Evolutionary conservation across 1,140 invertebrate genomes (phyloP).

Genomic region (Druon quercuslanigerum): DNA sequence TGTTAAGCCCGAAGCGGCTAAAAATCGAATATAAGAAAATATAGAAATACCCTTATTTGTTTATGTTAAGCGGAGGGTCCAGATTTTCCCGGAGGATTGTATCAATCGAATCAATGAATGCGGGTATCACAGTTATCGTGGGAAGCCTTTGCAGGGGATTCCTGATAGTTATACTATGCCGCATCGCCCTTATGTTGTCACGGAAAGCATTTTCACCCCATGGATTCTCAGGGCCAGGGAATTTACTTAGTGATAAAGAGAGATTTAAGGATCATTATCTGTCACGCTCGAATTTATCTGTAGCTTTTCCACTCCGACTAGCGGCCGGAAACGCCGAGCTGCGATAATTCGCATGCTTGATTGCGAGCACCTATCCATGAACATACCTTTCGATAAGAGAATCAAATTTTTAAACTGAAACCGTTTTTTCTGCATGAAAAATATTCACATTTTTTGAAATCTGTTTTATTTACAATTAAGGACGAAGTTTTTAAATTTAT

Average conservation of each 20-base stretch:
- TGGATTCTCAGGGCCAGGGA: slow-evolving; percentile 39
- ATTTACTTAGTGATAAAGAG: slow-evolving; percentile 65
- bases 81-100: slow-evolving; percentile 14
- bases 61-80: not conserved
- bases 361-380: slow-evolving; percentile 34
- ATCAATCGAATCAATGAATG: slow-evolving; percentile 7
- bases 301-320: slow-evolving; percentile 41
- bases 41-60: not conserved
- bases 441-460: too few species aligned
- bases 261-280: slow-evolving; percentile 63
- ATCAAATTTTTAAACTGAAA: not conserved
- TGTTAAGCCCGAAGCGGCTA: too few species aligned
- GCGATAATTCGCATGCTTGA: slow-evolving; percentile 49
- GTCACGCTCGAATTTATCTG: slow-evolving; percentile 55
- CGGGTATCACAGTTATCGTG: slow-evolving; percentile 34
- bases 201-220: slow-evolving; percentile 52
- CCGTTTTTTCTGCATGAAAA: too few species aligned
- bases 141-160: slow-evolving; percentile 38
- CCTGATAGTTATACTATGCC: slow-evolving; percentile 26
- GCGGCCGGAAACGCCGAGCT: not conserved
- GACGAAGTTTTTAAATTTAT: too few species aligned
- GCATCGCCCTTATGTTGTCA: slow-evolving; percentile 50
- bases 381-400: not conserved
- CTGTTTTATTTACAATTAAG: too few species aligned
- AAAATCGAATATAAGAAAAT: too few species aligned